phyloP scores from a whole-genome alignment of 92 coral and sea anemone genomes.

The Phenganax stokvisi region DNA sequence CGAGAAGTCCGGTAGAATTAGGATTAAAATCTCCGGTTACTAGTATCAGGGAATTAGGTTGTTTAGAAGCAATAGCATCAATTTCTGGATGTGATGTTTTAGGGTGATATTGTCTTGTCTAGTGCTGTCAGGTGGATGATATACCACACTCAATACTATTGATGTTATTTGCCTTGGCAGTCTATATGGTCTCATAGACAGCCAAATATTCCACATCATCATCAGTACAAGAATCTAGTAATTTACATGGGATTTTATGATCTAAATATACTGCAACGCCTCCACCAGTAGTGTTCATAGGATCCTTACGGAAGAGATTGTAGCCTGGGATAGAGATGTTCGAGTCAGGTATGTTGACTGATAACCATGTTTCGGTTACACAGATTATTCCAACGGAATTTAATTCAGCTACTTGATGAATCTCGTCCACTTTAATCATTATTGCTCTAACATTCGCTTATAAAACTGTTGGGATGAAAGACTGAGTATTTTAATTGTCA shows the following conservation, averaged over 20 bases:
- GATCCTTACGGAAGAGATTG: neutral
- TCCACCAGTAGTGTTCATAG: neutral
- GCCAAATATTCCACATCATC: neutral
- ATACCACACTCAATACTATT: neutral
- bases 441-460: too few species aligned
- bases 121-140: neutral
- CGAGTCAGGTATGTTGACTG: neutral
- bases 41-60: constrained; percentile 43
- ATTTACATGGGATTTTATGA: neutral
- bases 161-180: neutral
- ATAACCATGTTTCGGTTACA: neutral
- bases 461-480: too few species aligned
- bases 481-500: too few species aligned
- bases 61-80: constrained; percentile 24
- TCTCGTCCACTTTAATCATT: neutral
- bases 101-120: neutral
- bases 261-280: neutral
- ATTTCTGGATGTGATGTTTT: constrained; percentile 31
- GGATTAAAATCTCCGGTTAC: constrained; percentile 46
- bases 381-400: neutral
- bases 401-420: neutral
- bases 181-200: neutral
- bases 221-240: neutral
- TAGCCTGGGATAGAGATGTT: neutral
- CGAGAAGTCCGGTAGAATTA: constrained; percentile 30